These are phyloP conservation scores for Lordiphosa fenestrarum DNA, from an alignment of 2,888 invertebrate genomes.

Conservation along the genomic window DNA sequence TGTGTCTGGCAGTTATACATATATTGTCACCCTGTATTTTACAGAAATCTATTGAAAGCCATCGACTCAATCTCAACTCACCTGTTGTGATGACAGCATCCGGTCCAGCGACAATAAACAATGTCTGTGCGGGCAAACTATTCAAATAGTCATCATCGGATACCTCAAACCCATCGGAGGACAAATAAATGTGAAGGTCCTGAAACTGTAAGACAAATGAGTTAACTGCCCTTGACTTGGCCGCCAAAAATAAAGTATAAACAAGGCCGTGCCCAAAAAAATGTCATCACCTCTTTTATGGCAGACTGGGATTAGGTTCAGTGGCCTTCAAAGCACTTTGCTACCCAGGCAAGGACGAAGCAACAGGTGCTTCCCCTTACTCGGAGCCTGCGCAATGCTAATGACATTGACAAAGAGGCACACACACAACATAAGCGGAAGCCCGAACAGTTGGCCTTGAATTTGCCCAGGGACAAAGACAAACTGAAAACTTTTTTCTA, in stretches of 20 bases:
- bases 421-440: slow-evolving; percentile 45
- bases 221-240: slow-evolving; percentile 51
- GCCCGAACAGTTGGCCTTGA: slow-evolving; percentile 65
- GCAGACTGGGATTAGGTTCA: slow-evolving; percentile 47
- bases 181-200: slow-evolving; percentile 82
- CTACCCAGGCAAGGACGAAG: slow-evolving; percentile 20
- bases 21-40: too few species aligned
- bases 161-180: slow-evolving; percentile 86
- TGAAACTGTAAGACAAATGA: slow-evolving; percentile 58
- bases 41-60: too few species aligned
- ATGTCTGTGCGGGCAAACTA: slow-evolving; percentile 87
- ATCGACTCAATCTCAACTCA: slow-evolving; percentile 47
- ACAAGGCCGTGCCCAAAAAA: slow-evolving; percentile 9
- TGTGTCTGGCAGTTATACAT: too few species aligned
- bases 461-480: slow-evolving; percentile 46
- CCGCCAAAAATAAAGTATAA: slow-evolving; percentile 1
- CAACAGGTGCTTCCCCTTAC: slow-evolving; percentile 51
- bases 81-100: slow-evolving; percentile 84
- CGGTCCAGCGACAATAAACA: slow-evolving; percentile 83
- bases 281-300: slow-evolving; percentile 2
- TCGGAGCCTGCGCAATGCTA: slow-evolving; percentile 49
- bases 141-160: slow-evolving; percentile 89
- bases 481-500: slow-evolving; percentile 38
- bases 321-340: slow-evolving; percentile 41
- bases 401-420: slow-evolving; percentile 70